A percentile compares a stretch with the other conserved stretches of the same genome.
These are phyloP conservation scores for Ochlodes sylvanus DNA, from an alignment of 2,888 invertebrate genomes.

Conservation along the genomic window DNA sequence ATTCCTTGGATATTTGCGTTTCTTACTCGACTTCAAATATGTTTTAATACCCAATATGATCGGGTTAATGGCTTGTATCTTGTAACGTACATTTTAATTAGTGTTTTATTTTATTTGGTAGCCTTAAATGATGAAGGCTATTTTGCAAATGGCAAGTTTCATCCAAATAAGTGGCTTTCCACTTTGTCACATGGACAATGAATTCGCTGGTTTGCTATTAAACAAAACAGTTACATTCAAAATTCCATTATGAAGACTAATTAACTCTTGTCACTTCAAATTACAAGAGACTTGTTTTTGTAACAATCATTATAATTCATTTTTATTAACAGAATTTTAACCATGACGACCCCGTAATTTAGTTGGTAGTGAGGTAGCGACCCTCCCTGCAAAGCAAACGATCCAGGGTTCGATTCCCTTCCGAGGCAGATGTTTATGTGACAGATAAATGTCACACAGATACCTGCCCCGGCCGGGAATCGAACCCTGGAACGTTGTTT, in stretches of 20 bases:
- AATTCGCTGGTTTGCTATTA: neutral
- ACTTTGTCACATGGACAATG: neutral
- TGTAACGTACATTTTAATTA: conserved; percentile 18
- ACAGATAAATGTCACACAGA: too few relatives aligned
- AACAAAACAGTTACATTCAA: neutral
- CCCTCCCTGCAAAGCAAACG: too few relatives aligned
- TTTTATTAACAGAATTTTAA: too few relatives aligned
- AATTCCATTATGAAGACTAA: neutral
- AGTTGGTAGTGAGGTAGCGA: too few relatives aligned
- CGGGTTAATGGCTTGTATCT: neutral
- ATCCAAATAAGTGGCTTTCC: conserved; percentile 8
- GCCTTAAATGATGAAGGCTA: neutral
- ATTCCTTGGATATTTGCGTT: conserved; percentile 58
- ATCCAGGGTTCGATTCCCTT: too few relatives aligned
- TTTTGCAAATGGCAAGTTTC: neutral
- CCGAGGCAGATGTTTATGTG: too few relatives aligned
- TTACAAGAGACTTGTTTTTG: too few relatives aligned
- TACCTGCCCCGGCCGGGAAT: too few relatives aligned
- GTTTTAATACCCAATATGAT: neutral
- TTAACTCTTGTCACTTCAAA: neutral
- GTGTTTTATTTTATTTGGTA: too few relatives aligned
- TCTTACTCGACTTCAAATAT: conserved; percentile 1
- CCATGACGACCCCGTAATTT: too few relatives aligned
- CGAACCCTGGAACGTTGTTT: too few relatives aligned
- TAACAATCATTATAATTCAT: too few relatives aligned